Conservation (phyloP, 2,888 invertebrate genomes). For the Eupithecia abbreviata region DNA sequence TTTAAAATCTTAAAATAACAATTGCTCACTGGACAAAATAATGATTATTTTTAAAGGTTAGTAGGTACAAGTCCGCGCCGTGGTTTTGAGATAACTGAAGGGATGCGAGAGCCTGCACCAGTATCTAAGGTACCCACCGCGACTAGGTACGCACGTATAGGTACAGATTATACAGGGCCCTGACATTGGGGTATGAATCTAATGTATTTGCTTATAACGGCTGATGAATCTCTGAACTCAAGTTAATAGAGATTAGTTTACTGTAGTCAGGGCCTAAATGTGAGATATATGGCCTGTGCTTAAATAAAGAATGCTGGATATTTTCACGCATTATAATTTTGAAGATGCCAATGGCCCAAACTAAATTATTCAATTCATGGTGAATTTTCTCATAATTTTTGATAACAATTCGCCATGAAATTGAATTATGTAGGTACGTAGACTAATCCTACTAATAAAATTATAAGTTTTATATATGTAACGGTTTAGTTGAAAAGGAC, state of each 20-base stretch:
- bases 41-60: not conserved
- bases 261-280: not conserved
- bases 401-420: too few relatives aligned
- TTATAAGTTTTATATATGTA: too few relatives aligned
- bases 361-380: too few relatives aligned
- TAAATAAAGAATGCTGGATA: not conserved
- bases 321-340: too few relatives aligned
- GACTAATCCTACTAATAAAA: too few relatives aligned
- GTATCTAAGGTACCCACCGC: not conserved
- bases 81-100: constrained; percentile 6
- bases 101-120: not conserved
- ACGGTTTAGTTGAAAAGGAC: too few relatives aligned
- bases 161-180: not conserved
- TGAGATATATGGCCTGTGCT: not conserved
- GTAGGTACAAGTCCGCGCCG: not conserved
- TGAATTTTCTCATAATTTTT: too few relatives aligned
- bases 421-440: too few relatives aligned
- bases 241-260: not conserved
- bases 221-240: not conserved
- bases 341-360: too few relatives aligned
- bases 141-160: not conserved
- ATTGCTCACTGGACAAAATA: not conserved
- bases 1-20: not conserved
- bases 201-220: not conserved
- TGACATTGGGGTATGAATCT: not conserved